These are phyloP conservation scores for Chrysopa pallens DNA, from an alignment of 1,140 invertebrate genomes.

Conservation along the genomic window DNA sequence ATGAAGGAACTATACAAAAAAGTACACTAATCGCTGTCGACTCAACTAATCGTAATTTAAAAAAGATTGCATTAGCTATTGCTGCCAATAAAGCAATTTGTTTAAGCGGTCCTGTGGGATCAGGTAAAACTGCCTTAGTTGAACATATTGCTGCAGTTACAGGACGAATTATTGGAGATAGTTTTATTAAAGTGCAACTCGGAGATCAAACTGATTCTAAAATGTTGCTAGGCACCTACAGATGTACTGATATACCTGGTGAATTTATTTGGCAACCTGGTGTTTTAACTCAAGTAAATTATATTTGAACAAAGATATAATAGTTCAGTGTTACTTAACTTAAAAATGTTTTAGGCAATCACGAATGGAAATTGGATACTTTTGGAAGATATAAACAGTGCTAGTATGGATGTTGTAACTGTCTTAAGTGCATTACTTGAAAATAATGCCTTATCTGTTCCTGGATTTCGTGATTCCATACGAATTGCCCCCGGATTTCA, in stretches of 20 bases:
- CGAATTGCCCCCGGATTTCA: constrained; percentile 69
- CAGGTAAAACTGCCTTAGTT: constrained; percentile 84
- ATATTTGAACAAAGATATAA: constrained; percentile 2
- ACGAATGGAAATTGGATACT: constrained; percentile 79
- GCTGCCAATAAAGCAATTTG: constrained; percentile 52
- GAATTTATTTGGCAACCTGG: constrained; percentile 96
- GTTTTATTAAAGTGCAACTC: constrained; percentile 72
- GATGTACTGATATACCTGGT: constrained; percentile 90
- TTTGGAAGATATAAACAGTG: constrained; percentile 90
- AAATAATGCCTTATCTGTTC: constrained; percentile 61
- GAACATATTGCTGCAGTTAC: constrained; percentile 71
- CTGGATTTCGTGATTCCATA: constrained; percentile 69
- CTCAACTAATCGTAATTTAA: constrained; percentile 51
- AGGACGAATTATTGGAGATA: constrained; percentile 33
- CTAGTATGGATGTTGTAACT: constrained; percentile 81
- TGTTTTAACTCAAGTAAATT: constrained; percentile 55
- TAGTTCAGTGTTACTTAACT: constrained; percentile 2
- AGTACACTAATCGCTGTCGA: constrained; percentile 30
- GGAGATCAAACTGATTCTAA: constrained; percentile 97
- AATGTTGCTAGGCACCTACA: constrained; percentile 83
- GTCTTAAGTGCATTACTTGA: constrained; percentile 74
- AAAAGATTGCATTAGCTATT: constrained; percentile 55
- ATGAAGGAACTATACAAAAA: constrained; percentile 3
- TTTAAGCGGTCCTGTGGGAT: constrained; percentile 79
- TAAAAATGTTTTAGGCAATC: constrained; percentile 45